Evolutionary conservation across 2,113 vertebrate species (phyloP).

Genomic region (Gnathonemus longibarbis): DNA sequence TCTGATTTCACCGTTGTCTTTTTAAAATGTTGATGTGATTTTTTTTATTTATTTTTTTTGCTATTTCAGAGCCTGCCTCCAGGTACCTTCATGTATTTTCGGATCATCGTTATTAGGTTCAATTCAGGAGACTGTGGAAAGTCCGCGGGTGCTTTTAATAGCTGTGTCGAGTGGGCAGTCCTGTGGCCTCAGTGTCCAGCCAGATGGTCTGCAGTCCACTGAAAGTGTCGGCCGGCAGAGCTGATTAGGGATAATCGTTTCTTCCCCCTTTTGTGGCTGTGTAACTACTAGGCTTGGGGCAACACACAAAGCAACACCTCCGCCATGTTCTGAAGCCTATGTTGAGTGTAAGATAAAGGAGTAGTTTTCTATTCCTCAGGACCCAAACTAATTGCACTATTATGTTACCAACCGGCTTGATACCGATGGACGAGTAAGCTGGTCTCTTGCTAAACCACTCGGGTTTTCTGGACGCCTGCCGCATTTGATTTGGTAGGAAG

Average conservation of each 20-base stretch:
- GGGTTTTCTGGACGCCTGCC: background rate
- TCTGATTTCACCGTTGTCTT: background rate
- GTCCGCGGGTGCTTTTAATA: background rate
- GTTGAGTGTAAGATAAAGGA: background rate
- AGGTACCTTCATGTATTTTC: background rate
- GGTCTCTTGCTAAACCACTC: background rate
- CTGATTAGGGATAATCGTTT: background rate
- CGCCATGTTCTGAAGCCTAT: background rate
- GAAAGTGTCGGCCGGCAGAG: background rate
- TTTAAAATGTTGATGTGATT: background rate
- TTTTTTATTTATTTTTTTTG: background rate
- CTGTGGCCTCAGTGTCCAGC: background rate
- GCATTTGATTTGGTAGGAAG: background rate
- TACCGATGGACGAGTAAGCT: background rate
- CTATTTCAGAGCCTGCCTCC: background rate
- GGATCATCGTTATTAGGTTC: background rate
- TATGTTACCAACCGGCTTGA: background rate
- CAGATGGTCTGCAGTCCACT: background rate
- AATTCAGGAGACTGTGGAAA: background rate
- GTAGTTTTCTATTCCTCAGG: background rate
- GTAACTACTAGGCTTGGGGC: background rate
- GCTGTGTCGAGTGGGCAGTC: background rate
- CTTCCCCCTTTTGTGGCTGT: background rate
- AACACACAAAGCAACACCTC: background rate
- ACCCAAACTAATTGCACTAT: background rate